phyloP scores from a whole-genome alignment of 2,113 vertebrate genomes.

The Carettochelys insculpta region DNA sequence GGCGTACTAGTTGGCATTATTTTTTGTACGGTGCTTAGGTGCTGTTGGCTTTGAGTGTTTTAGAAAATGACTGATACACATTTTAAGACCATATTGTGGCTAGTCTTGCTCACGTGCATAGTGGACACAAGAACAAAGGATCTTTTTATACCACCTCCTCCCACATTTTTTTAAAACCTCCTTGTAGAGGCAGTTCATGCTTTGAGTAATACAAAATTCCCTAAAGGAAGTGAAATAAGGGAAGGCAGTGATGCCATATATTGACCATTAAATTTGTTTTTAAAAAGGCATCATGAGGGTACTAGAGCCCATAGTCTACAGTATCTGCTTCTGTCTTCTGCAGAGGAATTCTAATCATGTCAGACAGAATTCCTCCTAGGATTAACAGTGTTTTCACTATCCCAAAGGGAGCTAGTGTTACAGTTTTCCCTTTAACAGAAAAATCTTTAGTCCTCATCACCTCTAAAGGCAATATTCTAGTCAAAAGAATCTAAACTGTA shows the following conservation, averaged over 20 bases:
- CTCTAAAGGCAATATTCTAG: not conserved
- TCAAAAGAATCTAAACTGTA: not conserved
- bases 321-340: not conserved
- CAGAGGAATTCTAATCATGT: not conserved
- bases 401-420: not conserved
- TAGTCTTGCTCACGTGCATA: not conserved
- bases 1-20: not conserved
- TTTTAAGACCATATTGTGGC: not conserved
- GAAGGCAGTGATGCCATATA: not conserved
- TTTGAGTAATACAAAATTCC: not conserved
- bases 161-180: not conserved
- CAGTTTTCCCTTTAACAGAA: not conserved
- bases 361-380: not conserved
- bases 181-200: not conserved
- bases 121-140: not conserved
- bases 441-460: not conserved
- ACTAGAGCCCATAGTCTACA: rapidly evolving
- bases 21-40: not conserved
- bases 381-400: not conserved
- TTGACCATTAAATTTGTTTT: not conserved
- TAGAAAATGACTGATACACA: not conserved
- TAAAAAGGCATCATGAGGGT: not conserved
- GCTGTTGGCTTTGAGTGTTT: not conserved
- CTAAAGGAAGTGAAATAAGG: not conserved
- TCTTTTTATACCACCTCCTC: not conserved